Base-by-base conservation (phyloP, 1,140 invertebrate genomes). In the Helicorthomorpha holstii region DNA sequence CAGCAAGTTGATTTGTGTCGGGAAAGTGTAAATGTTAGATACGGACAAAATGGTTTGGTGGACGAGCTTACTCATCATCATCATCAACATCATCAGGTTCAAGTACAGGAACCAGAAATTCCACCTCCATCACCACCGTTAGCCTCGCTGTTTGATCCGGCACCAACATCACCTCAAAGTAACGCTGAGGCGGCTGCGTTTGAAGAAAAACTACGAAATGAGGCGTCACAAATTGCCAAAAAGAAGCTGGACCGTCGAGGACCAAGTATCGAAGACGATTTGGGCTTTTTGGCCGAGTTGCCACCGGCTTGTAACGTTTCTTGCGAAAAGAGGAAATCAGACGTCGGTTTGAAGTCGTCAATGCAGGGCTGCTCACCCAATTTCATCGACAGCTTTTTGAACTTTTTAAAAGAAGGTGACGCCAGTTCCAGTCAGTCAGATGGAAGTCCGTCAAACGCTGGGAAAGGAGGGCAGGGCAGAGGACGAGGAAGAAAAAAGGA, bases 371-470 rank as follows among this genome's bases (percentile, higher is more conserved):
- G 10, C 12, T 24, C 46, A 48, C 22, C 4, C 19, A 50, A 51
- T 21, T 57, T 58, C 48, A 29, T 57, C 10, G 56, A 58, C 19
- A 52, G 52, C 22, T 58, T 58, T 52, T 26, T 58, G 21, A 58
- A 52, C 27, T 58, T 57, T 50, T 25, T 58, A 7, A 19, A 45
- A 45, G 43, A 21, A 12, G 43, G 43, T 10, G 43, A 45, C 10
- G 4, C 10, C 10, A 19, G 43, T n/a, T 19, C 4, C 10, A 7
- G 43, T 45, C 10, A 38, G n/a, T 38, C 34, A 10, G n/a, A 10
- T n/a, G 43, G 26, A 49, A 49, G 27, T 29, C 4, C 3, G 3
- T 16, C 29, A 34, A 7, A 7, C 7, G 7, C 29, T 34, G 29
- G 29, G 24, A 25, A 24, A 14, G 49, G 47, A 54, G 48, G 22